Conservation (phyloP, 2,113 vertebrate genomes). For the Cyrtonyx montezumae region DNA sequence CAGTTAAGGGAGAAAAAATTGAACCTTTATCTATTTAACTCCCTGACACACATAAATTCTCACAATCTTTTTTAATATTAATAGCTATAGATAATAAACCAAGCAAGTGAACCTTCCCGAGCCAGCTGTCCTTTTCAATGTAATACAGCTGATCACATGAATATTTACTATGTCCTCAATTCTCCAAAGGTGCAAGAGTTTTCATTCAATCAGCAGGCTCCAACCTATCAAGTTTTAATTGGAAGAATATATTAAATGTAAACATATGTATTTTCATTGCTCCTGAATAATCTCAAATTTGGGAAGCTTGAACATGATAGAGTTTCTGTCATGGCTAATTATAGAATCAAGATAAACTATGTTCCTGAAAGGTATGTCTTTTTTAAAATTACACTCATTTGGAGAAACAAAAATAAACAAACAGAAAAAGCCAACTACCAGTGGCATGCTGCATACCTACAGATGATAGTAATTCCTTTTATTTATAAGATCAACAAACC, state of each 20-base stretch:
- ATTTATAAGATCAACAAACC: neutral
- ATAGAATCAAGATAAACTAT: neutral
- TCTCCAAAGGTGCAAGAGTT: slow-evolving; percentile 49
- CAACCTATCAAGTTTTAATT: slow-evolving; percentile 52
- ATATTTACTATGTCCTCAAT: slow-evolving; percentile 70
- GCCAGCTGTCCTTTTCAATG: slow-evolving; percentile 74
- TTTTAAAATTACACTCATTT: neutral
- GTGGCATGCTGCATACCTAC: neutral
- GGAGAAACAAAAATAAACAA: neutral
- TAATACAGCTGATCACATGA: slow-evolving; percentile 67
- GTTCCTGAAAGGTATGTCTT: neutral
- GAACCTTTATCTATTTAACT: slow-evolving; percentile 52
- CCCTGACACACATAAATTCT: slow-evolving; percentile 66
- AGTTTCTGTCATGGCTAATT: neutral
- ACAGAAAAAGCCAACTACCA: neutral
- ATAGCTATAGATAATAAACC: slow-evolving; percentile 62
- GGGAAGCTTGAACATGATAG: neutral
- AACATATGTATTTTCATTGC: slow-evolving; percentile 29
- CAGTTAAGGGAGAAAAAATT: slow-evolving; percentile 17
- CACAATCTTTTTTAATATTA: slow-evolving; percentile 73
- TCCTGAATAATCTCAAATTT: slow-evolving; percentile 25
- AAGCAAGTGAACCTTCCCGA: slow-evolving; percentile 72
- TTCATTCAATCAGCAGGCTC: slow-evolving; percentile 30
- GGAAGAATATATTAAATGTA: slow-evolving; percentile 30
- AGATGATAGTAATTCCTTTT: neutral